A percentile compares a stretch with the other conserved stretches of the same genome.
Evolutionary conservation across 2,888 invertebrate species (phyloP).

Genomic region (Eucriotettix oculatus): DNA sequence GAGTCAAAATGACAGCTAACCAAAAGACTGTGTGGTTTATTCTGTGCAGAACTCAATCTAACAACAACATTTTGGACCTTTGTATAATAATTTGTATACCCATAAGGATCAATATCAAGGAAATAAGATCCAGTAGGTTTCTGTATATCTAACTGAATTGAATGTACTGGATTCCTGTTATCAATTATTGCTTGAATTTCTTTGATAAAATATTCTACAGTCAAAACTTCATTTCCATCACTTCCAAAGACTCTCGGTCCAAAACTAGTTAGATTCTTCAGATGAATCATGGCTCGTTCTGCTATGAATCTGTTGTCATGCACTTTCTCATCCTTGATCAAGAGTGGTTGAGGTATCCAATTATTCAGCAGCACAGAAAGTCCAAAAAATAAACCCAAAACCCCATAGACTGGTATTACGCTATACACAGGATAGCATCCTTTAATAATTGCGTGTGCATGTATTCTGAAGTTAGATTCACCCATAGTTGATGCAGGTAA

Average conservation of each 20-base stretch:
- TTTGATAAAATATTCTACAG: constrained; percentile 24
- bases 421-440: no score
- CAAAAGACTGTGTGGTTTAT: constrained; percentile 23
- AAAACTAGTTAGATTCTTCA: constrained; percentile 28
- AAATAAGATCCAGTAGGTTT: constrained; percentile 31
- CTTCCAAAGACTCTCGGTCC: constrained; percentile 19
- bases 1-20: constrained; percentile 42
- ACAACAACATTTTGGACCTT: constrained; percentile 23
- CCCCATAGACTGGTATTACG: no score
- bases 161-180: constrained; percentile 18
- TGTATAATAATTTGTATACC: no score
- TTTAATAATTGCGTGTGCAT: no score
- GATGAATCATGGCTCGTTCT: constrained; percentile 44
- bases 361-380: no score
- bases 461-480: no score
- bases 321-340: no score
- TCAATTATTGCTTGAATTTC: constrained; percentile 12
- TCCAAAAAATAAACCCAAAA: no score
- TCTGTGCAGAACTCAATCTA: constrained; percentile 27
- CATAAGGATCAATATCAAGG: constrained; percentile 25
- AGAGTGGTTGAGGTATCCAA: no score
- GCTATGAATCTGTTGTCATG: constrained; percentile 37
- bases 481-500: no score
- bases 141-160: constrained; percentile 28
- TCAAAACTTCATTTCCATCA: constrained; percentile 18